These are phyloP conservation scores for Eupithecia centaureata DNA, from an alignment of 2,888 invertebrate species.

Conservation along the genomic window DNA sequence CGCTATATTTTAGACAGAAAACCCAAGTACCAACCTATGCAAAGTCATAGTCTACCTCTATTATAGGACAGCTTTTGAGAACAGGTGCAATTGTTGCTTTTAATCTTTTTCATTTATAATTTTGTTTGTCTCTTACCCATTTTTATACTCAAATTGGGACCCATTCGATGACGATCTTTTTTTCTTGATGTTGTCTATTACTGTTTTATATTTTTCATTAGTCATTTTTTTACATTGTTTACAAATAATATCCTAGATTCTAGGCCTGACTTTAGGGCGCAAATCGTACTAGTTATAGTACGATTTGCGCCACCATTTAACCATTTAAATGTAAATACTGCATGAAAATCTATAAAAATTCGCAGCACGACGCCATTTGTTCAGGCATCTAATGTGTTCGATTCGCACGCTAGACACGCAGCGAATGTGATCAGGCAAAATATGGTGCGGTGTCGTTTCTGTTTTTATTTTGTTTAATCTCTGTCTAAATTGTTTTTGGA, in stretches of 20 bases:
- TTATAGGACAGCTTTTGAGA: too few species aligned
- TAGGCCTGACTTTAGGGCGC: not conserved
- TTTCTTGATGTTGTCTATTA: not conserved
- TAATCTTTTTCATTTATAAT: too few species aligned
- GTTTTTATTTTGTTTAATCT: conserved; percentile 13
- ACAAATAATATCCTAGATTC: not conserved
- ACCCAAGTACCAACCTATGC: too few species aligned
- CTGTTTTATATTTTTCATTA: not conserved
- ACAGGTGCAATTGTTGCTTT: too few species aligned
- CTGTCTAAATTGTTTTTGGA: not conserved
- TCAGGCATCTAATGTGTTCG: conserved; percentile 14
- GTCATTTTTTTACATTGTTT: not conserved
- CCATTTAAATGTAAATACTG: not conserved
- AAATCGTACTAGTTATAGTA: not conserved
- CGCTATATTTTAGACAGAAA: too few species aligned
- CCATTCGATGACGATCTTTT: too few species aligned
- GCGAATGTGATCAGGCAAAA: conserved; percentile 23
- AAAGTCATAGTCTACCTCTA: too few species aligned
- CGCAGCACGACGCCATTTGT: conserved; percentile 24
- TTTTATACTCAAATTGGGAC: not conserved
- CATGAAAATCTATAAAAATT: conserved; percentile 23
- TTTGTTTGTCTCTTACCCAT: too few species aligned
- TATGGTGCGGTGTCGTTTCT: conserved; percentile 27
- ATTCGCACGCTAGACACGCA: conserved; percentile 23
- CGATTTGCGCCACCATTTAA: too few species aligned